Conservation (phyloP, 2,888 invertebrate genomes). For the Dione vanillae region DNA sequence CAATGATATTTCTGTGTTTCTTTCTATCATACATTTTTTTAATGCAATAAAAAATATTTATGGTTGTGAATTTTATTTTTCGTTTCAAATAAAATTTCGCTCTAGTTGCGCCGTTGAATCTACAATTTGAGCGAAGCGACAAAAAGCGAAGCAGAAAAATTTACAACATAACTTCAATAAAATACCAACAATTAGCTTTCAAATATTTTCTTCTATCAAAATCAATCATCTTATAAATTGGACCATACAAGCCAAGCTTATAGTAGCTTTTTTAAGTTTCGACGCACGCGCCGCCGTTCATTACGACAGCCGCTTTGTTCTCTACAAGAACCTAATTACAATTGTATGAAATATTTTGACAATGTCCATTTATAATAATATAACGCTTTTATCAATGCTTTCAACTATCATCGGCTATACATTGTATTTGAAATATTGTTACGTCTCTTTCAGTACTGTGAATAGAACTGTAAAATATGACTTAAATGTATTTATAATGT, state of each 20-base stretch:
- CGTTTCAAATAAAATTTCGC: too few relatives aligned
- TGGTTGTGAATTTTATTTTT: too few relatives aligned
- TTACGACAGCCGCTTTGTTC: constrained; percentile 72
- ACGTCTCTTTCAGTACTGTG: constrained; percentile 30
- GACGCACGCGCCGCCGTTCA: constrained; percentile 74
- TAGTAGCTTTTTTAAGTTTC: constrained; percentile 74
- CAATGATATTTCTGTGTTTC: too few relatives aligned
- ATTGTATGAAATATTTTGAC: constrained; percentile 81
- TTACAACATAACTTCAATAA: too few relatives aligned
- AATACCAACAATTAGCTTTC: too few relatives aligned
- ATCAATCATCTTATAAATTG: constrained; percentile 51
- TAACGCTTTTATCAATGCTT: constrained; percentile 63
- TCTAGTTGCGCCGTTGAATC: too few relatives aligned
- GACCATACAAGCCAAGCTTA: constrained; percentile 63
- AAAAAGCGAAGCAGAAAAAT: too few relatives aligned
- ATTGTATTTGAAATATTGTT: constrained; percentile 43
- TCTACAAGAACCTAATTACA: constrained; percentile 79
- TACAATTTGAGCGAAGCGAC: too few relatives aligned
- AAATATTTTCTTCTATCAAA: neutral
- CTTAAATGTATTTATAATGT: neutral
- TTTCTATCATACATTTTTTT: too few relatives aligned
- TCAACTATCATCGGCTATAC: constrained; percentile 53
- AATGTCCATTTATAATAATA: constrained; percentile 77
- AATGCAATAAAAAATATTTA: too few relatives aligned
- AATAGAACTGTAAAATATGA: constrained; percentile 5